Base-by-base conservation (phyloP, 2,113 vertebrate species). In the Agapornis roseicollis region DNA sequence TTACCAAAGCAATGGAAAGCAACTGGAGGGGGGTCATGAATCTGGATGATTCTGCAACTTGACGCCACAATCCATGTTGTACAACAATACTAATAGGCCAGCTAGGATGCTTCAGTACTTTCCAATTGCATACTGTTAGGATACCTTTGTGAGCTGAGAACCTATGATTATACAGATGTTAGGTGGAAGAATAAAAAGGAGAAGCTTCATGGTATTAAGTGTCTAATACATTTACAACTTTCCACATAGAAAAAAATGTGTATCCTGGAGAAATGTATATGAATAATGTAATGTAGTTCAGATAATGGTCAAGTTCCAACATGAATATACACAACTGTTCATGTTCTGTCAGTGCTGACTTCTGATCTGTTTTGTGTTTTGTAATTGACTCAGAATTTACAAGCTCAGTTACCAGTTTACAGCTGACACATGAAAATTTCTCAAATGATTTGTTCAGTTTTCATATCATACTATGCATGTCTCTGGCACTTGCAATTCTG, bases 1-100 rank as follows among this genome's bases (percentile, higher is more conserved):
- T 90, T 92, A 90, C 49, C 64, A 81, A 24, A 96, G 39, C 88
- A 84, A 83, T 41, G 49, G 91, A 94, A 80, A 95, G 89, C 85
- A 55, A 81, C 89, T 52, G 72, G 82, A 91, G 90, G 93, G 83
- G 88, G 85, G 50, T 95, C 0, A 0, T 49, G 80, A 78, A 60
- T 88, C 85, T 73, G 68, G 50, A 33, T 13, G n/a, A 1, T 44
- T 90, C 92, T 93, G 68, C 72, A 77, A 22, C 83, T 71, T 39
- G 35, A 14, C 0, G 19, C 53, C 41, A 85, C 82, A 85, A 69
- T 33, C 73, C 1, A 0, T 56, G 63, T 29, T 60, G 50, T 37
- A 63, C 72, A 66, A 37, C 61, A 73, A 10, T 60, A 25, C 77
- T 95, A 71, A 80, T 35, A 83, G 61, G 25, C 39, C 41, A 19